Base-by-base conservation (phyloP, 2,113 vertebrate genomes). In the Andinoacara biseriatus region DNA sequence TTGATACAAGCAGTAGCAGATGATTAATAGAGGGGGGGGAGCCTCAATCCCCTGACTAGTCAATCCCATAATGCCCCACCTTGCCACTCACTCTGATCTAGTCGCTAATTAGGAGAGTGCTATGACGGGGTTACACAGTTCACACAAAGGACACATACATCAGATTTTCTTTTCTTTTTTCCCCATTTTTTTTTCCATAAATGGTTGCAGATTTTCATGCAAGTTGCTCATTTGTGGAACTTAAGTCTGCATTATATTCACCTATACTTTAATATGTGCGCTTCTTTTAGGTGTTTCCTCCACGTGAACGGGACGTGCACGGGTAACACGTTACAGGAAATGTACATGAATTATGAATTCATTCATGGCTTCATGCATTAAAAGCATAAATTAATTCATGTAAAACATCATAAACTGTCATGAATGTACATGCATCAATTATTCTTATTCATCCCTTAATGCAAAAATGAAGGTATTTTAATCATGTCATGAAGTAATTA, bases 61-160 rank as follows among this genome's bases (percentile, higher is more conserved):
- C 83, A 85, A 90, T 91, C 80, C 83, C 81, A 58, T 75, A 80
- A 84, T 79, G 79, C 82, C 74, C 69, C 24, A 20, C 79, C 83
- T 74, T 78, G 85, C 80, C 92, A 92, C 85, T 90, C 74, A 86
- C 86, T 85, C 82, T 79, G 81, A 93, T 93, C 78, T 85, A 75
- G 83, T 58, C 74, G 84, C 82, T 95, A 93, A 95, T 96, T 94
- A 95, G 89, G 87, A 40, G 57, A 94, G 88, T 90, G 83, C 94
- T 90, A 75, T 91, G 87, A 88, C 84, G 87, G 92, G 91, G 90
- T 88, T 90, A 63, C 54, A 38, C 72, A 35, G 85, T 90, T 90
- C 79, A 90, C 72, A 82, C 79, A 58, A 33, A 82, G 91, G 87
- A 69, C 90, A 94, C 69, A 77, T 85, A 88, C 91, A 93, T 93